Base-by-base conservation (phyloP, 2,797 vertebrate genomes). In the Hafferia zeledoni region DNA sequence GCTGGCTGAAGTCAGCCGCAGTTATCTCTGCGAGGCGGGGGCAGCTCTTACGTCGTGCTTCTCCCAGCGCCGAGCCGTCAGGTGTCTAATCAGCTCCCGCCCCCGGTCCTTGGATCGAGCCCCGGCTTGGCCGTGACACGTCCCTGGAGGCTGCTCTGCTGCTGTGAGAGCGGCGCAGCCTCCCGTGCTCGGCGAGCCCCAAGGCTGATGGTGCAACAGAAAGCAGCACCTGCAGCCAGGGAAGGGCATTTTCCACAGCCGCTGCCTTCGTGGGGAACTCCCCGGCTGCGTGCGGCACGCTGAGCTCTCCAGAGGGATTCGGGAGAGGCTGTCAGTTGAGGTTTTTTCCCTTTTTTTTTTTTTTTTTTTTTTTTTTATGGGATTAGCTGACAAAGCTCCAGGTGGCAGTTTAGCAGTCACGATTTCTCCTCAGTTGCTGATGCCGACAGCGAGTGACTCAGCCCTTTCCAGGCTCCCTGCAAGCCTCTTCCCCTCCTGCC, bases 181-280 rank as follows among this genome's bases (percentile, higher is more conserved):
- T 76, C 47, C 59, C 12, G 67, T 52, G 75, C 92, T 57, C 80
- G 1, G 60, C 2, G 17, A 63, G 78, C 79, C 93, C 92, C 79
- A 10, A 14, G 83, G 87, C 79, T 89, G 89, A 1, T 95, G 91
- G 92, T 53, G 88, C 93, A 88, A 95, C 55, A 83, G 61, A 39
- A 86, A 75, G 35, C 89, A 37, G 83, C 90, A 94, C 94, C 93
- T 95, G 84, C 92, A 93, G 94, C 65, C 72, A 59, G 76, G 92
- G 87, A 95, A 44, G 87, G 72, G 82, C 74, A 65, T 67, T 68
- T 83, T 89, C 47, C 72, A 63, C 37, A 68, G 75, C 72, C 37
- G 0, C 50, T 8, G 41, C 41, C 75, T 50, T 80, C 37, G 60
- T 63, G n/a, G 78, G 55, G 91, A 79, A 3, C 92, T 87, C 83